Base-by-base conservation (phyloP, 2,113 vertebrate species). In the Albula goreensis region DNA sequence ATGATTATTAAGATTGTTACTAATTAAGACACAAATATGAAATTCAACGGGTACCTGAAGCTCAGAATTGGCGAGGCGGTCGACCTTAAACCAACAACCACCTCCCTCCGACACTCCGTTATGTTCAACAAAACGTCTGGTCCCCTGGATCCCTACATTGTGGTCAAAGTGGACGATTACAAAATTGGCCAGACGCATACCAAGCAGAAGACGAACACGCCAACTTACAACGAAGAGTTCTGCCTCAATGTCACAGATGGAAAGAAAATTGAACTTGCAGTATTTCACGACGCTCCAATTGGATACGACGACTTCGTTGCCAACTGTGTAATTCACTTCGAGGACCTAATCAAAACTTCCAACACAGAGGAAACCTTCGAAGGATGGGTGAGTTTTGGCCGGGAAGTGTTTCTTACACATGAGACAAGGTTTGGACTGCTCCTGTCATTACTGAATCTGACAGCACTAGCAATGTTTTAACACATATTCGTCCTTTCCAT, bases 281-380 rank as follows among this genome's bases (percentile, higher is more conserved):
- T 99, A 12, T 99, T 99, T 91, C 97, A 99, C 82, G 98, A 98
- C 89, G 97, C 98, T n/a, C 97, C 98, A 5, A 96, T 99, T 70
- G 98, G 98, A 48, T 99, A 99, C 79, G 98, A 99, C 83, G 97
- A 99, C 94, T 99, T 99, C 15, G 98, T 99, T 92, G 98, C 98
- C 87, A 98, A 99, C 93, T 99, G 98, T 93, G 97, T 93, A 79
- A 92, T 99, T 86, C 95, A 93, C 81, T 98, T 99, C 90, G 96
- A 97, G 49, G 97, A 99, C 83, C 93, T 99, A 78, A 90, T 98
- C 83, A 95, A 96, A 83, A 95, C 92, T 2, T 90, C 95, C 2
- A 97, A 96, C 89, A 86, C 94, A 19, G 95, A 94, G 2, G 96
- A 98, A 89, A 95, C 91, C 51, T 99, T 98, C 80, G 98, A 99